Evolutionary conservation across 2,797 vertebrate species (phyloP).

Genomic region (Acipenser oxyrinchus): DNA sequence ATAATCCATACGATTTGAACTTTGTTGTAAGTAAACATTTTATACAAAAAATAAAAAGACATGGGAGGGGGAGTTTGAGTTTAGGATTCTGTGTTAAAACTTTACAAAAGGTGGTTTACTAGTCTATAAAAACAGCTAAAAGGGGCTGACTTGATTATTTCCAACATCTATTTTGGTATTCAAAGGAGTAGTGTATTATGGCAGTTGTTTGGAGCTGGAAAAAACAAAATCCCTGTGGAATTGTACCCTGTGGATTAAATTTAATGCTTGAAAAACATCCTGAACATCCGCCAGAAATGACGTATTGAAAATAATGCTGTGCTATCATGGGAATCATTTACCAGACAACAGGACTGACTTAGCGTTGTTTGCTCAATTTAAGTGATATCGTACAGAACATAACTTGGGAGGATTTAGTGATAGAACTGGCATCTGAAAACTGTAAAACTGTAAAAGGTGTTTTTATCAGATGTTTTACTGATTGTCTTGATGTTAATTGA

Average conservation of each 20-base stretch:
- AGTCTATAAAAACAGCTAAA: slow-evolving; percentile 40
- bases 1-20: slow-evolving; percentile 48
- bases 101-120: too few relatives aligned
- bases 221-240: slow-evolving; percentile 63
- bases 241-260: slow-evolving; percentile 68
- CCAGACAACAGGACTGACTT: slow-evolving; percentile 66
- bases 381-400: slow-evolving; percentile 62
- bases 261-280: slow-evolving; percentile 72
- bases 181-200: slow-evolving; percentile 70
- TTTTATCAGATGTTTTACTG: neutral
- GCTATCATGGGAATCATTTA: slow-evolving; percentile 68
- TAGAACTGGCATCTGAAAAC: slow-evolving; percentile 49
- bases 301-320: slow-evolving; percentile 71
- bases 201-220: slow-evolving; percentile 68
- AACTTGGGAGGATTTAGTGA: slow-evolving; percentile 61
- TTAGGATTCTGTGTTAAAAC: too few relatives aligned
- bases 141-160: slow-evolving; percentile 56
- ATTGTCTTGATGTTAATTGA: neutral
- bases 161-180: slow-evolving; percentile 71
- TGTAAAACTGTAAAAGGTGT: neutral
- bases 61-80: slow-evolving; percentile 36
- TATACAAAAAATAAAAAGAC: slow-evolving; percentile 66
- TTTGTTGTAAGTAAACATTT: slow-evolving; percentile 66
- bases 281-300: slow-evolving; percentile 71
- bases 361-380: slow-evolving; percentile 70